Conservation (phyloP, 2,113 vertebrate genomes). For the Gobiocypris rarus region DNA sequence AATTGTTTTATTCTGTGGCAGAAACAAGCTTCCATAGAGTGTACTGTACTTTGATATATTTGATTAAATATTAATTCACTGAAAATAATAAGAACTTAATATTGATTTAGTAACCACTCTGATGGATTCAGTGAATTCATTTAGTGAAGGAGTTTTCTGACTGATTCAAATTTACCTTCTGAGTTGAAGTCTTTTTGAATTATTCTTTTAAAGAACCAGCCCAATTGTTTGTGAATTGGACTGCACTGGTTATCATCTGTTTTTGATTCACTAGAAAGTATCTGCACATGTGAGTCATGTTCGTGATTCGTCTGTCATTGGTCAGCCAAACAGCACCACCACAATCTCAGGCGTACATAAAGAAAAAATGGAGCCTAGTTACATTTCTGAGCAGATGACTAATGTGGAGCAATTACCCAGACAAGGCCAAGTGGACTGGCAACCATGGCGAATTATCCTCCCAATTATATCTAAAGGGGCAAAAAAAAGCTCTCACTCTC, state of each 20-base stretch:
- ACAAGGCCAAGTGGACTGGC: conserved; percentile 41
- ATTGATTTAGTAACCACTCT: no score
- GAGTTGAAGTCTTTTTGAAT: background rate
- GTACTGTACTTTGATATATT: no score
- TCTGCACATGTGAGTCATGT: background rate
- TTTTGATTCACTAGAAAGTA: background rate
- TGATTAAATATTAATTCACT: no score
- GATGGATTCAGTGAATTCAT: no score
- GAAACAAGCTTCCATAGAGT: no score
- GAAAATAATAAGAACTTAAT: no score
- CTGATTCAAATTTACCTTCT: background rate
- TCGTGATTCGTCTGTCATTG: background rate
- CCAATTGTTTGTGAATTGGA: background rate
- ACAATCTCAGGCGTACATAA: no score
- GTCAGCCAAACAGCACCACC: no score
- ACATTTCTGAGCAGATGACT: conserved; percentile 37
- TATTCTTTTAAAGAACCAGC: background rate
- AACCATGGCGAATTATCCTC: conserved; percentile 45
- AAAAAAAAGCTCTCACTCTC: conserved; percentile 29
- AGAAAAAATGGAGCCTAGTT: conserved; percentile 16
- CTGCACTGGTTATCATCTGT: background rate
- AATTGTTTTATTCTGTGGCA: no score
- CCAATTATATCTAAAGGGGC: conserved; percentile 49
- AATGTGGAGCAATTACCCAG: conserved; percentile 44
- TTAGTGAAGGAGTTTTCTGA: background rate